A percentile compares a stretch with the other conserved stretches of the same genome.
Evolutionary conservation across 2,113 vertebrate species (phyloP).

Genomic region (Arvicanthis niloticus): DNA sequence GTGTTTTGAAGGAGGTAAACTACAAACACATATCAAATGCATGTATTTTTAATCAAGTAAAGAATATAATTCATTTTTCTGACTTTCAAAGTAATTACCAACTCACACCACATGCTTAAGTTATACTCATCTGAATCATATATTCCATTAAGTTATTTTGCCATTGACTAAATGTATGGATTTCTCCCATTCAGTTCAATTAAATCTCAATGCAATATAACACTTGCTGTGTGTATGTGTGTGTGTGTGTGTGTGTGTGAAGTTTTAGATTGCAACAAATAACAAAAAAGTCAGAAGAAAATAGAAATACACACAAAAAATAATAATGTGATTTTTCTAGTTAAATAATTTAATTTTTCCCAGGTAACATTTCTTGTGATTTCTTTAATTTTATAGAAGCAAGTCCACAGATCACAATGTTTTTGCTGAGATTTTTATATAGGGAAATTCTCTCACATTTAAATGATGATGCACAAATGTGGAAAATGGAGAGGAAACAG

Average conservation of each 20-base stretch:
- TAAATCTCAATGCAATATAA: constrained; percentile 20
- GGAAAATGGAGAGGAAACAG: background rate
- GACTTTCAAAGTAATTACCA: constrained; percentile 37
- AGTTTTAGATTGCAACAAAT: background rate
- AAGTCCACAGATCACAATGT: background rate
- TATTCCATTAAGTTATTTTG: constrained; percentile 13
- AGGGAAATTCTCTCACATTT: background rate
- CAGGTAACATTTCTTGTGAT: background rate
- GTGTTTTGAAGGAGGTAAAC: background rate
- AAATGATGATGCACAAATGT: background rate
- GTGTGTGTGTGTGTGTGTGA: background rate
- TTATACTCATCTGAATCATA: constrained; percentile 34
- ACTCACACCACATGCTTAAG: background rate
- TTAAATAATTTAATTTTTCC: background rate
- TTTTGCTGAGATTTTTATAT: background rate
- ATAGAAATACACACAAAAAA: background rate
- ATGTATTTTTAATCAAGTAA: constrained; percentile 47
- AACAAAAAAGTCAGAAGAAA: background rate
- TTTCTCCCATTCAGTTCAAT: constrained; percentile 41
- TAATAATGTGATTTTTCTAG: background rate
- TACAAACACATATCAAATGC: background rate
- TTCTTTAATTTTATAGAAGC: background rate
- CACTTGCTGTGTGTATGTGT: background rate
- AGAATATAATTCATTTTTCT: constrained; percentile 33
- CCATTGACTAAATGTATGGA: constrained; percentile 1